Evolutionary conservation across 2,113 vertebrate genomes (phyloP), one percentile per base, ranked within the genome.

Genomic region (Cynopterus brachyotis): DNA sequence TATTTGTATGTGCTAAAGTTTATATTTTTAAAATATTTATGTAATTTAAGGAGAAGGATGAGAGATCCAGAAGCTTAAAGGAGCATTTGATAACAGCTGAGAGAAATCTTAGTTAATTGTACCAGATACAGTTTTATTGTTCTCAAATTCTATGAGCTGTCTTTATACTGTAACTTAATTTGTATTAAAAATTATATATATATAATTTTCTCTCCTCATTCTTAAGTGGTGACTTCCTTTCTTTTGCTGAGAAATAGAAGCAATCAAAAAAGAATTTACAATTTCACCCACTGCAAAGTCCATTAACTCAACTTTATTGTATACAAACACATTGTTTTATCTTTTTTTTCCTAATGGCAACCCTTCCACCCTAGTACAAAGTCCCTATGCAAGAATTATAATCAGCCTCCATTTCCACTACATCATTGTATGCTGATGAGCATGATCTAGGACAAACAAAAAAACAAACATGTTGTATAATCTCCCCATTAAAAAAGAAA

Each of bases 1-100:
- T 93, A 83, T 32, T 80, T 93, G 59, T 16, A n/a, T 95, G 47
- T 87, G n/a, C 28, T 13, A 81, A 84, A 66, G 16, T 73, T 88
- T 82, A 35, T 90, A 75, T 73, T 92, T 72, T 87, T 80, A 80
- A 91, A 16, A 53, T 70, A 19, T 85, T 91, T 96, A 37, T 28
- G 32, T 64, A 85, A 81, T 80, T 95, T 91, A 81, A 66, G 24
- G 10, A 76, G 26, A 80, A 22, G 17, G 28, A 35, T 93, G 4
- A 2, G 20, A 64, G 35, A 55, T 80, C 9, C n/a, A 88, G 93
- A 88, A 72, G 70, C 8, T 84, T 92, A 64, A 93, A 85, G 60
- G 3, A 72, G 30, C 20, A 35, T 79, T 80, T 92, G 50, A 50
- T 9, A n/a, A 94, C 4, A 79, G 37, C 20, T 83, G 64, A 15